These are phyloP conservation scores for Sthenelais limicola DNA, from an alignment of 2,888 invertebrate genomes.

Conservation along the genomic window DNA sequence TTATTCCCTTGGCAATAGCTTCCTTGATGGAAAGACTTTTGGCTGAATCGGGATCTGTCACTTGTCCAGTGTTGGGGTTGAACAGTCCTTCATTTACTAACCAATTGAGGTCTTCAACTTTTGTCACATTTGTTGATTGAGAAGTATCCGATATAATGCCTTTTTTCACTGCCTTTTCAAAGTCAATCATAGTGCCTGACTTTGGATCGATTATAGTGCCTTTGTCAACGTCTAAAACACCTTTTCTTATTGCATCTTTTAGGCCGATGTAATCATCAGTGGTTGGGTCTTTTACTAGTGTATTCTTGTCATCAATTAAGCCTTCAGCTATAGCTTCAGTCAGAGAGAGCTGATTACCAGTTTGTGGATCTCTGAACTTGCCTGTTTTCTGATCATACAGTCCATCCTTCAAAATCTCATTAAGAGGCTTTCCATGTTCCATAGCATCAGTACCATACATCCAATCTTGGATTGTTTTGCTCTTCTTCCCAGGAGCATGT, in stretches of 20 bases:
- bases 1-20: conserved; percentile 57
- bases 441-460: too few relatives aligned
- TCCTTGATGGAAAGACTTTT: conserved; percentile 72
- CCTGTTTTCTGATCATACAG: conserved; percentile 69
- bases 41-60: conserved; percentile 64
- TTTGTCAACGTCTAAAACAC: conserved; percentile 32
- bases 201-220: conserved; percentile 32
- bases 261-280: not conserved
- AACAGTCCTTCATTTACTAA: not conserved
- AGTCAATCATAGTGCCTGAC: not conserved
- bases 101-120: not conserved
- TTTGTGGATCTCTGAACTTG: conserved; percentile 75
- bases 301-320: conserved; percentile 5
- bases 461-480: too few relatives aligned
- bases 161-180: conserved; percentile 7
- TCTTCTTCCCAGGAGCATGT: too few relatives aligned
- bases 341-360: conserved; percentile 8
- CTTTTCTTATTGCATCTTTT: conserved; percentile 22
- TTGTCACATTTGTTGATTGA: not conserved
- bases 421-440: too few relatives aligned
- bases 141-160: not conserved
- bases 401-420: conserved; percentile 1
- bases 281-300: conserved; percentile 13
- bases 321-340: conserved; percentile 11
- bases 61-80: not conserved